Conservation (phyloP, 1,140 invertebrate species). For the Sitophilus oryzae region DNA sequence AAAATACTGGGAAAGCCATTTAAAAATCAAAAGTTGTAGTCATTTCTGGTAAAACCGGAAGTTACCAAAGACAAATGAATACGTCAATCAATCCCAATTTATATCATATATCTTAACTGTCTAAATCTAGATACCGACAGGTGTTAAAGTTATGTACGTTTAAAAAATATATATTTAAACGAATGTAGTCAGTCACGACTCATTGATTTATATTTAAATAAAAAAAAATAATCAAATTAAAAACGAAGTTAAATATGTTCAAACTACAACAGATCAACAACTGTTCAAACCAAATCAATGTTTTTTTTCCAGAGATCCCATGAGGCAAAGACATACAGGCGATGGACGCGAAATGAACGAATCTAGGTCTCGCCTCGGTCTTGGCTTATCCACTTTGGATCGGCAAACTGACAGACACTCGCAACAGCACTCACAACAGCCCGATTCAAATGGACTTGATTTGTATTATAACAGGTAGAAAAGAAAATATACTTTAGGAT, state of each 20-base stretch:
- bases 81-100: too few species aligned
- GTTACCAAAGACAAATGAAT: too few species aligned
- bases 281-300: neutral
- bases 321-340: conserved; percentile 51
- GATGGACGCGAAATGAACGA: conserved; percentile 69
- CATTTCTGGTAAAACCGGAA: too few species aligned
- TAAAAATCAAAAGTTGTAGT: too few species aligned
- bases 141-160: too few species aligned
- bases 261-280: neutral
- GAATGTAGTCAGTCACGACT: too few species aligned
- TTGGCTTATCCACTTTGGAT: conserved; percentile 51
- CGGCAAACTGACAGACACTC: conserved; percentile 29
- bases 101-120: neutral
- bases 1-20: too few species aligned
- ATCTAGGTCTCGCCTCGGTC: conserved; percentile 65
- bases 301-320: conserved; percentile 40
- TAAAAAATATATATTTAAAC: too few species aligned
- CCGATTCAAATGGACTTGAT: conserved; percentile 66
- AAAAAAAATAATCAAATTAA: too few species aligned
- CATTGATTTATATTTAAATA: too few species aligned
- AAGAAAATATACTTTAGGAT: neutral
- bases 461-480: conserved; percentile 64
- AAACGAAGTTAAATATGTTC: neutral
- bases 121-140: too few species aligned
- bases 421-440: conserved; percentile 20